Evolutionary conservation across 2,888 invertebrate species (phyloP), one percentile per base, ranked within the genome.

Genomic region (Cheilosia soror): DNA sequence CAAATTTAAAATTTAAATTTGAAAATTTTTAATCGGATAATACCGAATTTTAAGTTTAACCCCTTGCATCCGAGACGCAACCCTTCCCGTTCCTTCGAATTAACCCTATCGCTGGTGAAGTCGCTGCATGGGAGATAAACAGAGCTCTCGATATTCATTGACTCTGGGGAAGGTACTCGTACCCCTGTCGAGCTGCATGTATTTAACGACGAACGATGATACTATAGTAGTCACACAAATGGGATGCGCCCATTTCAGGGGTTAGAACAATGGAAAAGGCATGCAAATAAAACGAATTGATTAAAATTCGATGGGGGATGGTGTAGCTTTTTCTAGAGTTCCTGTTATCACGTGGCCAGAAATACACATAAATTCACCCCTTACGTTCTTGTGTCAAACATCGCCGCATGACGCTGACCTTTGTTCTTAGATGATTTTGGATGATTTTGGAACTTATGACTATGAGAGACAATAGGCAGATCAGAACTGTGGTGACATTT

Each of bases 301-400:
- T 91, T 91, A 91, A 91, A 91, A 91, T 91, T 92, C 91, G 90
- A 91, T 91, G 65, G 57, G 33, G 53, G 69, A 44, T 47, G 49
- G 55, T 37, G 20, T 20, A n/a, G 42, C 13, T 49, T 47, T 58
- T 37, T 29, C 9, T 57, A 4, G 13, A 77, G 51, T 33, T 69
- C 27, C 20, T 49, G 68, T 76, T 76, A 81, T 65, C 69, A 76
- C 42, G 69, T 60, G 71, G 42, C 78, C 33, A n/a, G 31, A 31
- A 31, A 33, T 37, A 11, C 47, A 55, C 49, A 78, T 65, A 58
- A 63, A 71, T 78, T 63, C 31, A 68, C 51, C 47, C n/a, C 60
- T 31, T 37, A n/a, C 44, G 55, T 25, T 57, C 33, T 29, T 51
- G n/a, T 20, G 15, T 29, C 4, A 20, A 47, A 20, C 13, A 27